phyloP scores from a whole-genome alignment of 2,113 vertebrate species.

The Clarias magur region DNA sequence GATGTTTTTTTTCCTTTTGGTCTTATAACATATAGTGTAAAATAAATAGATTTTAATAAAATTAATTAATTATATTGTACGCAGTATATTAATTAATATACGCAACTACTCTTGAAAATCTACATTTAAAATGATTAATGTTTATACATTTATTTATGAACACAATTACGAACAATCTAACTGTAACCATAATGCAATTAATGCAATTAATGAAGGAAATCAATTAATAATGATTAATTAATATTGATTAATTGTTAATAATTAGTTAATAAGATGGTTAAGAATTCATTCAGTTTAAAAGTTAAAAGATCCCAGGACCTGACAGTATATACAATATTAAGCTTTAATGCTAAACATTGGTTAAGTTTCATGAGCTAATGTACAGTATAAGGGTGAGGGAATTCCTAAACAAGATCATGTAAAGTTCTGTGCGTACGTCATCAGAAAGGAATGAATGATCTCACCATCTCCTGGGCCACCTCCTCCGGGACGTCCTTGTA shows the following conservation, averaged over 20 bases:
- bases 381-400: background rate
- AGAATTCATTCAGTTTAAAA: background rate
- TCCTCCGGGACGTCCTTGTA: conserved; percentile 92
- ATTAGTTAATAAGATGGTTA: too few relatives aligned
- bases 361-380: background rate
- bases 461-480: conserved; percentile 96
- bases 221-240: too few relatives aligned
- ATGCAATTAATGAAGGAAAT: background rate
- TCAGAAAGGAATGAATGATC: background rate
- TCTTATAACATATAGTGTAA: background rate
- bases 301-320: background rate
- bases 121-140: background rate
- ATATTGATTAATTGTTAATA: too few relatives aligned
- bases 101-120: background rate
- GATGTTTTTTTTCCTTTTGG: too few relatives aligned
- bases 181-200: background rate
- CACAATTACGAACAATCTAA: too few relatives aligned
- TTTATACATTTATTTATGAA: too few relatives aligned
- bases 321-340: too few relatives aligned
- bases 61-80: too few relatives aligned
- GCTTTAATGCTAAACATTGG: too few relatives aligned
- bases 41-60: background rate
- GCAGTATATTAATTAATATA: too few relatives aligned
- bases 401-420: background rate
- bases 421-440: background rate